These are phyloP conservation scores for Echinarachnius parma DNA, from an alignment of 53 echinoderm and acorn worm species.

Conservation along the genomic window DNA sequence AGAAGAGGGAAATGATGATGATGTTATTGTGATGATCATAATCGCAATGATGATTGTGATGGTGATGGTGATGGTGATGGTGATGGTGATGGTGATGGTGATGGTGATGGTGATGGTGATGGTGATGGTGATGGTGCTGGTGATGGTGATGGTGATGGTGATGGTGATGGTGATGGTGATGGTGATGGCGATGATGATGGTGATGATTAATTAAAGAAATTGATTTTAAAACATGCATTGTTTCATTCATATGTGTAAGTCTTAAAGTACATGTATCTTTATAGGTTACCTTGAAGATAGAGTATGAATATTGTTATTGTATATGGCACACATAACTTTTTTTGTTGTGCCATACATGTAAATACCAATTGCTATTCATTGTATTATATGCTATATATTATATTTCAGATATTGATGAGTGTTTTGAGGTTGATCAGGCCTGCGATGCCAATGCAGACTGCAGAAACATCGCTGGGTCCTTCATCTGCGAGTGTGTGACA, in stretches of 20 bases:
- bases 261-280: too few relatives aligned
- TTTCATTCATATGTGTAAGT: too few relatives aligned
- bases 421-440: constrained; percentile 17
- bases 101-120: constrained; percentile 5
- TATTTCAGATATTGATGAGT: constrained; percentile 80
- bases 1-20: background rate
- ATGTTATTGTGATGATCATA: background rate
- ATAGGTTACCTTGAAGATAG: too few relatives aligned
- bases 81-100: background rate
- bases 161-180: constrained; percentile 15
- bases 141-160: background rate
- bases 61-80: background rate
- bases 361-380: too few relatives aligned
- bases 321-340: too few relatives aligned
- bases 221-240: too few relatives aligned
- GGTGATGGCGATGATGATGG: constrained; percentile 9
- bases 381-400: too few relatives aligned
- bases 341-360: too few relatives aligned
- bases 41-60: background rate
- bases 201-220: too few relatives aligned
- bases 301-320: too few relatives aligned
- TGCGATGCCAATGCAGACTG: constrained; percentile 60
- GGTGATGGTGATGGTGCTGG: constrained; percentile 22
- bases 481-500: constrained; percentile 44
- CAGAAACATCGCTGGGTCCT: constrained; percentile 59